Evolutionary conservation across 2,888 invertebrate species (phyloP).

Genomic region (Diadegma fenestrale): DNA sequence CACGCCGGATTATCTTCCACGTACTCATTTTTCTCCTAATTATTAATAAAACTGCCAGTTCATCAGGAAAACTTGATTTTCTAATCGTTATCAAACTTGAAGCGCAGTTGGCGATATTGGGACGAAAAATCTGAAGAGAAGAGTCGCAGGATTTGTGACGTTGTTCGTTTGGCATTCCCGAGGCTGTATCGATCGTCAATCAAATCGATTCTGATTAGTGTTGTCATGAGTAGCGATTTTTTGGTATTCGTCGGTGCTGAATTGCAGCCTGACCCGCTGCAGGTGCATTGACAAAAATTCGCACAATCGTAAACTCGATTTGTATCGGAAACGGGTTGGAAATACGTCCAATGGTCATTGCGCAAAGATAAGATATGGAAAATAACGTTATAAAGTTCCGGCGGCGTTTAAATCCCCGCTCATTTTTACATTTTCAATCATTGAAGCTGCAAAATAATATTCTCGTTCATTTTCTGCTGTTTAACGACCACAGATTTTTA

Average conservation of each 20-base stretch:
- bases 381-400: conserved; percentile 52
- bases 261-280: background rate
- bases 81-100: conserved; percentile 18
- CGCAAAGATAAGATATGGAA: conserved; percentile 51
- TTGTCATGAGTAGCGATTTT: background rate
- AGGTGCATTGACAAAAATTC: background rate
- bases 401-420: conserved; percentile 1
- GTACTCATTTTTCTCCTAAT: background rate
- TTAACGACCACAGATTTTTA: background rate
- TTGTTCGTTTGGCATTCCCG: background rate
- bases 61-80: background rate
- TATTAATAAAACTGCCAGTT: background rate
- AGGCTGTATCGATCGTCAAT: background rate
- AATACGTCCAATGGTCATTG: conserved; percentile 32
- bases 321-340: background rate
- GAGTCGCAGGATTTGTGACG: background rate
- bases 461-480: background rate
- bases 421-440: conserved; percentile 41
- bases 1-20: background rate
- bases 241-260: background rate
- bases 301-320: background rate
- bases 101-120: background rate
- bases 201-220: no score
- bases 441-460: background rate
- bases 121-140: conserved; percentile 18